A percentile compares a stretch with the other conserved stretches of the same genome.
phyloP scores from a whole-genome alignment of 2,888 invertebrate species.

The Idaea biselata region DNA sequence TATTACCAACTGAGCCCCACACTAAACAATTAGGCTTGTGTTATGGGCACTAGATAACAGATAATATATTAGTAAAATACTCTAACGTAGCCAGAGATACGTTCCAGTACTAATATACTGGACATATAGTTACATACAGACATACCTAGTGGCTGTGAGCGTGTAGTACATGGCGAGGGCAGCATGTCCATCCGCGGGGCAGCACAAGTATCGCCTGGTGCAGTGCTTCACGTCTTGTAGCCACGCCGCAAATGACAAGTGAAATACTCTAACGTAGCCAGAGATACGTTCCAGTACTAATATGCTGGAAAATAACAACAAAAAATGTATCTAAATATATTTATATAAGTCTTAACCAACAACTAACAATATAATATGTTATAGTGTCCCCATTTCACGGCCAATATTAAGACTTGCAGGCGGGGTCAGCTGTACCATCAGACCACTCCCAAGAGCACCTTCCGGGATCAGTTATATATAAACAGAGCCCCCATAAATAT shows the following conservation, averaged over 20 bases:
- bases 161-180: conserved; percentile 92
- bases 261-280: conserved; percentile 88
- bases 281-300: conserved; percentile 79
- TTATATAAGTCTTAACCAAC: no score
- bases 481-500: no score
- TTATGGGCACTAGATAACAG: no score
- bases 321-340: neutral
- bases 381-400: no score
- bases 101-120: conserved; percentile 78
- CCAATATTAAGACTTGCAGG: no score
- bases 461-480: no score
- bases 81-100: conserved; percentile 81
- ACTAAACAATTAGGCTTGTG: no score
- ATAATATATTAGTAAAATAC: conserved; percentile 97
- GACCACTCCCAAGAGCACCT: no score
- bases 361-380: no score
- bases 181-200: conserved; percentile 92
- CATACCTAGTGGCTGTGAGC: conserved; percentile 81
- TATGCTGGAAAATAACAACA: conserved; percentile 45
- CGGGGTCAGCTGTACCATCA: no score
- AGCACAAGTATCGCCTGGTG: conserved; percentile 95
- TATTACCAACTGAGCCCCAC: no score
- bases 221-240: conserved; percentile 98
- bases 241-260: conserved; percentile 97
- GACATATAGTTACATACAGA: neutral